These are phyloP conservation scores for Henicopernis longicauda DNA, from an alignment of 2,113 vertebrate genomes.

Conservation along the genomic window DNA sequence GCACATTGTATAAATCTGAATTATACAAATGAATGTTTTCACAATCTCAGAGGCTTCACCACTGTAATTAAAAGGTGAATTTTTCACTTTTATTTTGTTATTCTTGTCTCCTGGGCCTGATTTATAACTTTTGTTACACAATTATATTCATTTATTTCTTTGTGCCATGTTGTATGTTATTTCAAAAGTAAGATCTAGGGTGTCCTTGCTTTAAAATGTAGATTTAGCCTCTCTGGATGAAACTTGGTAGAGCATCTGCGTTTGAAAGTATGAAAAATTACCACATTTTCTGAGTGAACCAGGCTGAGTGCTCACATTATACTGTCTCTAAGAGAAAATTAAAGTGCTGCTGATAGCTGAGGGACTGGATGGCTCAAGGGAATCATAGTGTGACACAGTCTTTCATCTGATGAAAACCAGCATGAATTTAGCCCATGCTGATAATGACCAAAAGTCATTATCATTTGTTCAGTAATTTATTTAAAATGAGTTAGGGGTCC, in stretches of 20 bases:
- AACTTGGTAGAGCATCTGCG: constrained; percentile 59
- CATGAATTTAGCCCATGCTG: constrained; percentile 53
- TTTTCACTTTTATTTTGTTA: constrained; percentile 72
- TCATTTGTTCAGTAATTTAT: constrained; percentile 60
- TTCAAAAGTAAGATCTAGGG: constrained; percentile 75
- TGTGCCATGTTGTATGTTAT: constrained; percentile 70
- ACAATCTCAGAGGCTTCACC: constrained; percentile 60
- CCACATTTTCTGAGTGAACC: constrained; percentile 55
- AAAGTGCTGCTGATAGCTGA: constrained; percentile 61
- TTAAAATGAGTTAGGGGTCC: constrained; percentile 56
- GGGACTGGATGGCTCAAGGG: constrained; percentile 63
- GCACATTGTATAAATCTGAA: constrained; percentile 54
- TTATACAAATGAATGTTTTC: constrained; percentile 67
- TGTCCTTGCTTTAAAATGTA: constrained; percentile 84
- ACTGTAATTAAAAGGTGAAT: constrained; percentile 71
- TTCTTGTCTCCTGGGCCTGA: constrained; percentile 69
- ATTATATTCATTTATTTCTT: constrained; percentile 78
- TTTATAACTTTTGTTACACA: constrained; percentile 70
- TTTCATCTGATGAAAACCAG: constrained; percentile 68
- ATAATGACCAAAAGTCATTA: constrained; percentile 63
- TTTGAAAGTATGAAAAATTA: constrained; percentile 64
- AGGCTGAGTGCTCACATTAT: constrained; percentile 61
- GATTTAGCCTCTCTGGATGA: constrained; percentile 76
- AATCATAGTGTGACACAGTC: constrained; percentile 55
- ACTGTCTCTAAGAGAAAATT: constrained; percentile 63